Evolutionary conservation across 2,888 invertebrate genomes (phyloP).

Genomic region (Salticus scenicus): DNA sequence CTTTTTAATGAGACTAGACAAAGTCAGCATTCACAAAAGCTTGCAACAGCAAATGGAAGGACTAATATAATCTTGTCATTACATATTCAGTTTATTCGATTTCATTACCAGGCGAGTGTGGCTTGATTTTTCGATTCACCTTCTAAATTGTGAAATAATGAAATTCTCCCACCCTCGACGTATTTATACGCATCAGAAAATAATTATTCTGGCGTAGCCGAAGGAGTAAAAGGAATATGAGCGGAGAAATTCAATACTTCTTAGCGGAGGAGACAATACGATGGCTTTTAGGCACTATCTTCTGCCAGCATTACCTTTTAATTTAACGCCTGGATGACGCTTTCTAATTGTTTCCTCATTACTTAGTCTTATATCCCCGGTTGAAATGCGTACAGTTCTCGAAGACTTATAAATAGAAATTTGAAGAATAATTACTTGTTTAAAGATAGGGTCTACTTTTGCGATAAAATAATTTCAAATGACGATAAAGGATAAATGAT

Average conservation of each 20-base stretch:
- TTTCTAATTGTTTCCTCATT: slow-evolving; percentile 2
- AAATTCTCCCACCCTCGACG: background rate
- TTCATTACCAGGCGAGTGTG: too few species aligned
- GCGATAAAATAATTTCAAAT: too few species aligned
- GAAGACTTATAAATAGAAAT: too few species aligned
- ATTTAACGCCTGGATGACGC: background rate
- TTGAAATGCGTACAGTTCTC: too few species aligned
- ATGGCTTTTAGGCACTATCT: background rate
- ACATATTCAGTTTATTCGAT: too few species aligned
- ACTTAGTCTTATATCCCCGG: background rate
- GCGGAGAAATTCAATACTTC: background rate
- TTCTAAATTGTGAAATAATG: background rate
- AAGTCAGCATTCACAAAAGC: too few species aligned
- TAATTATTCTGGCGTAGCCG: background rate
- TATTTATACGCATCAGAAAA: background rate
- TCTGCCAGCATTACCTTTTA: background rate
- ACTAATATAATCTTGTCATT: too few species aligned
- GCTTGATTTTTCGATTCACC: background rate
- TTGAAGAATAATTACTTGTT: too few species aligned
- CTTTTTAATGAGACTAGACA: too few species aligned
- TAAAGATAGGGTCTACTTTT: too few species aligned
- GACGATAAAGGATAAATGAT: too few species aligned
- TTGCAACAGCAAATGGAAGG: too few species aligned
- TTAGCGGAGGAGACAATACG: background rate
- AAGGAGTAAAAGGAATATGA: background rate